Conservation (phyloP, 1,140 invertebrate genomes). For the Laodelphax striatellus region DNA sequence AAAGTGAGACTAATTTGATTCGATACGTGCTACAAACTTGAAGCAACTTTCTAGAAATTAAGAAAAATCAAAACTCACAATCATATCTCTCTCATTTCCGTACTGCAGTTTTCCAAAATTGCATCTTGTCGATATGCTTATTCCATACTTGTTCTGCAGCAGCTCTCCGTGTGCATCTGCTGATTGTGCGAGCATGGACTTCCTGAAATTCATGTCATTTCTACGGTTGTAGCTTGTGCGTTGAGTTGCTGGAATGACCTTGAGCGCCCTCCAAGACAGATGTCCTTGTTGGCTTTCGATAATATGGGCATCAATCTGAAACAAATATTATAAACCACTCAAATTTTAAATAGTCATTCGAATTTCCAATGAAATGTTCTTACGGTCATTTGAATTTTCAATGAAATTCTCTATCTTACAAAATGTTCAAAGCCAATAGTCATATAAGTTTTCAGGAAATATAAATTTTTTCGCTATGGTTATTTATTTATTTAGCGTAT, state of each 20-base stretch:
- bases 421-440: too few species aligned
- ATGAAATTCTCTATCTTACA: too few species aligned
- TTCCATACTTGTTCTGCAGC: conserved; percentile 8
- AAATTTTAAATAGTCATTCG: too few species aligned
- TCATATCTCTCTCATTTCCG: background rate
- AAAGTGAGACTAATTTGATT: too few species aligned
- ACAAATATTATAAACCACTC: conserved; percentile 4
- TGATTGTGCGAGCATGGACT: background rate
- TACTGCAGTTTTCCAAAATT: background rate
- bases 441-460: too few species aligned
- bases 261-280: conserved; percentile 27
- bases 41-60: background rate
- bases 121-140: conserved; percentile 3
- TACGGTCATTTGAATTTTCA: too few species aligned
- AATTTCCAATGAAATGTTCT: too few species aligned
- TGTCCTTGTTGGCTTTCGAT: conserved; percentile 54
- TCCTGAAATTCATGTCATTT: too few species aligned
- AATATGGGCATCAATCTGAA: conserved; percentile 39
- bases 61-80: background rate
- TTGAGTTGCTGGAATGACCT: conserved; percentile 6
- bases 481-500: too few species aligned
- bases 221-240: too few species aligned
- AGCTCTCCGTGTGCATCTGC: background rate
- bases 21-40: too few species aligned
- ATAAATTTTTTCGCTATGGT: too few species aligned